Evolutionary conservation across 2,113 vertebrate genomes (phyloP).

Genomic region (Melozone crissalis): DNA sequence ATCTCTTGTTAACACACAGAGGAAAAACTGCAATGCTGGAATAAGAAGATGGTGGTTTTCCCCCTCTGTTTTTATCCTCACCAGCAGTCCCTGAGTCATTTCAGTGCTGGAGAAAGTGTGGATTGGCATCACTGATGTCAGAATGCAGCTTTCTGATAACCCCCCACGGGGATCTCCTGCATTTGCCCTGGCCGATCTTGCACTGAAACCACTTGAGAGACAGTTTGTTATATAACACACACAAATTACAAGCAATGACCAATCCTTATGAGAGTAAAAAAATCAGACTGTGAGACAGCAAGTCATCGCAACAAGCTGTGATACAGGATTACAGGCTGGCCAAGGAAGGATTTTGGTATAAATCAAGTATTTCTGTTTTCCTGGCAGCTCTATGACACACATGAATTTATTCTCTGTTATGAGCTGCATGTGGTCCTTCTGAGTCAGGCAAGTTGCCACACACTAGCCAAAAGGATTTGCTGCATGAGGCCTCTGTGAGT

Average conservation of each 20-base stretch:
- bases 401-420: neutral
- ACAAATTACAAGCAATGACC: neutral
- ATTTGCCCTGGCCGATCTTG: neutral
- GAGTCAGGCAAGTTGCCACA: neutral
- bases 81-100: neutral
- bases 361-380: neutral
- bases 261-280: neutral
- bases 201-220: neutral
- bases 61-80: neutral
- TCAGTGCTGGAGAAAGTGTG: neutral
- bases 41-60: neutral
- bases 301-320: neutral
- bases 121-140: neutral
- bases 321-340: neutral
- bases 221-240: neutral
- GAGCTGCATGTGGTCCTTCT: neutral
- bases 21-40: neutral
- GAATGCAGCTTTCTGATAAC: neutral
- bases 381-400: neutral
- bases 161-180: neutral
- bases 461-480: neutral
- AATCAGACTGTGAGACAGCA: neutral
- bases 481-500: neutral
- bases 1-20: neutral
- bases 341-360: neutral